phyloP scores from a whole-genome alignment of 2,888 invertebrate genomes.

The Gastracanthus pulcherrimus region DNA sequence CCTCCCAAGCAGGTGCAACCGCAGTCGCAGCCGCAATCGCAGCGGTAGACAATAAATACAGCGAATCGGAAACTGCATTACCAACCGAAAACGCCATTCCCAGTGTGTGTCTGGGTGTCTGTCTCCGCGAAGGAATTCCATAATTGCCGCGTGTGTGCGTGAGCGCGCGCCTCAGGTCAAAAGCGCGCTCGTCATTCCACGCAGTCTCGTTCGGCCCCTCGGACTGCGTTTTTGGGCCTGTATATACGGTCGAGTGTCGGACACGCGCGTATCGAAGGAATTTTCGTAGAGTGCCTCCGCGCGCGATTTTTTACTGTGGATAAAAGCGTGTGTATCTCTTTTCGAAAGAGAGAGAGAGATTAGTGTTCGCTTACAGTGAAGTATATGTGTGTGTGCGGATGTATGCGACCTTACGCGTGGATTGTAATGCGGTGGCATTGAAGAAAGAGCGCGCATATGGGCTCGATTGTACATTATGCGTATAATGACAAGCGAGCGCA shows the following conservation, averaged over 20 bases:
- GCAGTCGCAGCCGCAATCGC: background rate
- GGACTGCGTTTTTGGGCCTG: constrained; percentile 8
- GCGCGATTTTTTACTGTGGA: background rate
- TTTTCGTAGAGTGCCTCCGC: background rate
- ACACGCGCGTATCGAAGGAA: background rate
- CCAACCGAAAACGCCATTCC: constrained; percentile 35
- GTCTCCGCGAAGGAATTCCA: constrained; percentile 36
- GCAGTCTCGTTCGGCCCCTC: constrained; percentile 23
- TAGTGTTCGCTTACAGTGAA: background rate
- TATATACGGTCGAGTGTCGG: background rate
- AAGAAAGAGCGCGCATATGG: no score
- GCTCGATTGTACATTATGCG: no score
- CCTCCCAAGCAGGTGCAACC: background rate
- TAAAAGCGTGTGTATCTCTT: background rate
- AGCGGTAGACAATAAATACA: background rate
- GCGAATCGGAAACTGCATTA: constrained; percentile 38
- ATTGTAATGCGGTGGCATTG: background rate
- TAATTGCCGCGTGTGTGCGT: constrained; percentile 29
- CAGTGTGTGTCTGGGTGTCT: background rate
- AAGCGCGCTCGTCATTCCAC: constrained; percentile 48
- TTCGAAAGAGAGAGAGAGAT: background rate
- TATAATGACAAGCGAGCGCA: no score
- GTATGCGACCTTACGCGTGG: background rate
- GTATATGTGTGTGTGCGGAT: background rate
- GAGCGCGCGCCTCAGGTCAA: constrained; percentile 21